Percentiles rank a stretch among this genome's conserved stretches.
These are phyloP conservation scores for Apodemia hepburni DNA, from an alignment of 2,888 invertebrate genomes.

Conservation along the genomic window DNA sequence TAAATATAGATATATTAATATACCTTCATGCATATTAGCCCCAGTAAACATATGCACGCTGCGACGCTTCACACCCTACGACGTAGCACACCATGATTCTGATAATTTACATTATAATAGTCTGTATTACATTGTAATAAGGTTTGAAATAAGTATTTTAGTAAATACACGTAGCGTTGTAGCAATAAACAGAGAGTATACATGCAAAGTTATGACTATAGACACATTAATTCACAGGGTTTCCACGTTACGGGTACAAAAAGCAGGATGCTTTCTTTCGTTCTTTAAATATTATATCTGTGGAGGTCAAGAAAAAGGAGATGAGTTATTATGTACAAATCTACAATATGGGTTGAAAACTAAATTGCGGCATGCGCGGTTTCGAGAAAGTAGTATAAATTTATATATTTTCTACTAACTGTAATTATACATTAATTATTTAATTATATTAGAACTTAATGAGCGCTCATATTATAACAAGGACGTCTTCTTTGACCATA, in stretches of 20 bases:
- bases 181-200: neutral
- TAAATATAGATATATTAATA: constrained; percentile 25
- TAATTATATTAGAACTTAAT: constrained; percentile 21
- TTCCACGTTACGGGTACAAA: neutral
- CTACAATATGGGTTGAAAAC: too few species aligned
- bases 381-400: too few species aligned
- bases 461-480: constrained; percentile 9
- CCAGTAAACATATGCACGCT: constrained; percentile 46
- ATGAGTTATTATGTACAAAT: too few species aligned
- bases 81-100: constrained; percentile 15
- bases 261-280: neutral
- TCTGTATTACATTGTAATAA: constrained; percentile 24
- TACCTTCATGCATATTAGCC: constrained; percentile 44
- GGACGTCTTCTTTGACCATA: constrained; percentile 19
- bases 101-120: constrained; percentile 11
- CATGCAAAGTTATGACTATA: neutral
- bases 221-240: neutral
- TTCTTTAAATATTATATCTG: too few species aligned
- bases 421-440: too few species aligned
- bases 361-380: too few species aligned
- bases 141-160: constrained; percentile 17
- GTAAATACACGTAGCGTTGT: neutral
- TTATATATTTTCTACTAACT: too few species aligned
- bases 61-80: constrained; percentile 43
- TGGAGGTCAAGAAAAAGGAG: too few species aligned